Percentiles rank a stretch among this genome's conserved stretches.
phyloP scores from a whole-genome alignment of 2,888 invertebrate genomes.

The Platerodrilus igneus region DNA sequence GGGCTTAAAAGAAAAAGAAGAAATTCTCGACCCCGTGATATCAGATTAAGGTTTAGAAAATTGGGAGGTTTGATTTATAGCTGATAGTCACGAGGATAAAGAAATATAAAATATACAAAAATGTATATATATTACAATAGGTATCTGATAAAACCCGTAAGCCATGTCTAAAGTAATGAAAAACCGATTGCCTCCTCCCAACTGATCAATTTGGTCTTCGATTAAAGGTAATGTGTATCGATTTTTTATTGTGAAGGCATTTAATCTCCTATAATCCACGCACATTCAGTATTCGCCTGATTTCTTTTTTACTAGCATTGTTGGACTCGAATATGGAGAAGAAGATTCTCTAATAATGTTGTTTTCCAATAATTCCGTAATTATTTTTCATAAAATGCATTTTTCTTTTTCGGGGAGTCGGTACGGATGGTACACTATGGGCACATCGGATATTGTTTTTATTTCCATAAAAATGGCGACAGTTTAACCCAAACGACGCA shows the following conservation, averaged over 20 bases:
- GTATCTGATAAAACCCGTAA: slow-evolving; percentile 35
- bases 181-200: slow-evolving; percentile 26
- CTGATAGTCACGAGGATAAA: too few relatives aligned
- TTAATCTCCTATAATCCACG: slow-evolving; percentile 31
- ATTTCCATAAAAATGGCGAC: slow-evolving; percentile 6
- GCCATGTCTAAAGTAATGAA: slow-evolving; percentile 32
- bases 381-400: slow-evolving; percentile 28
- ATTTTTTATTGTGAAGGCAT: slow-evolving; percentile 30
- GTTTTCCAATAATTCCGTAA: slow-evolving; percentile 18
- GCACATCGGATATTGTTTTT: slow-evolving; percentile 2
- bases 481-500: slow-evolving; percentile 7
- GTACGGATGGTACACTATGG: slow-evolving; percentile 10
- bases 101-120: too few relatives aligned
- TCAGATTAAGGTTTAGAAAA: too few relatives aligned
- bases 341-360: slow-evolving; percentile 23
- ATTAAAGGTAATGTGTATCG: slow-evolving; percentile 33
- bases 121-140: too few relatives aligned
- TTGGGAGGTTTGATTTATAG: too few relatives aligned
- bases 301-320: slow-evolving; percentile 25
- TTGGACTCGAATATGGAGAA: slow-evolving; percentile 29
- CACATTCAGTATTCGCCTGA: slow-evolving; percentile 24
- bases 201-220: slow-evolving; percentile 29
- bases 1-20: too few relatives aligned
- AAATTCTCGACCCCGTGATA: too few relatives aligned
- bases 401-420: slow-evolving; percentile 8